Percentiles rank a stretch among this genome's conserved stretches.
phyloP scores from a whole-genome alignment of 2,888 invertebrate genomes.

The Mantis religiosa region DNA sequence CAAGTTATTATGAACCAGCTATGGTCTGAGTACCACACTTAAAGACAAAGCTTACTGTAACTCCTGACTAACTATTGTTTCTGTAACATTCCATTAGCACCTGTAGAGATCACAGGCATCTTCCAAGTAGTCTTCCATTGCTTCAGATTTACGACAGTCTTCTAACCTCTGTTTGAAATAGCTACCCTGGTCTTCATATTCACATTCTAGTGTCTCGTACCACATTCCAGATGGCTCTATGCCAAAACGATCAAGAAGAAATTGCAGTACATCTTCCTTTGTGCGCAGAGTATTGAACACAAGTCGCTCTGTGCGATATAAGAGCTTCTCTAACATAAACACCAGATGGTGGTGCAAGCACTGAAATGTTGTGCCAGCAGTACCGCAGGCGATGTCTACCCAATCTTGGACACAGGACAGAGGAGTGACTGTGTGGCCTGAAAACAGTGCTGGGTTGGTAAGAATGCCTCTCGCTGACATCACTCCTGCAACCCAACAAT shows the following conservation, averaged over 20 bases:
- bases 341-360: slow-evolving; percentile 94
- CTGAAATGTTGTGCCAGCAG: slow-evolving; percentile 66
- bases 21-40: too few relatives aligned
- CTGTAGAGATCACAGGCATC: not conserved
- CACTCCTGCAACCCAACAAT: slow-evolving; percentile 52
- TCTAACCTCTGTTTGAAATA: not conserved
- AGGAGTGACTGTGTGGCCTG: slow-evolving; percentile 67
- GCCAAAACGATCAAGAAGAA: not conserved
- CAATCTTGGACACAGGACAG: slow-evolving; percentile 75
- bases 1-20: too few relatives aligned
- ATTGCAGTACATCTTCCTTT: not conserved
- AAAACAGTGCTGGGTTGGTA: slow-evolving; percentile 85
- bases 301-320: slow-evolving; percentile 67
- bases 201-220: not conserved
- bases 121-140: not conserved
- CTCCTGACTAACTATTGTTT: too few relatives aligned
- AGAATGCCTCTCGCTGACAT: slow-evolving; percentile 92
- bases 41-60: too few relatives aligned
- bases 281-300: slow-evolving; percentile 73
- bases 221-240: not conserved
- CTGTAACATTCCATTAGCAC: not conserved
- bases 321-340: slow-evolving; percentile 85
- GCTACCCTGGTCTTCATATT: not conserved
- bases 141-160: not conserved
- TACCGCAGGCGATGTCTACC: slow-evolving; percentile 57